Evolutionary conservation across 2,797 vertebrate species (phyloP), one percentile per base, ranked within the genome.

Genomic region (Aulostomus chinensis): DNA sequence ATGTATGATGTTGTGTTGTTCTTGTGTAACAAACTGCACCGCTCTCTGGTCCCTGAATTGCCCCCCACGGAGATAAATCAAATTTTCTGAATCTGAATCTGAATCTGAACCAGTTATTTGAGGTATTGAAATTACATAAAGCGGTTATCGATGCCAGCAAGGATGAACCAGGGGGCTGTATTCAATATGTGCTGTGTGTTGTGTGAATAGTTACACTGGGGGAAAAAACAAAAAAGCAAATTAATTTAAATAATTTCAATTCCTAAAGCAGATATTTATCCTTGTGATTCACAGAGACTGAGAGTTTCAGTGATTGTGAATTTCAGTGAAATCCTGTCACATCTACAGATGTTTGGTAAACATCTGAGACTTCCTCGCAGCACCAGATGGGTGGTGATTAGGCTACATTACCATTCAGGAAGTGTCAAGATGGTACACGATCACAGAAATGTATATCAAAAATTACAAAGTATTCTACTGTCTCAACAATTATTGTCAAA

Each of bases 361-460:
- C 14, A 9, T 52, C 58, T 71, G 69, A 54, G 63, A 62, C 52
- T 16, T 63, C 29, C 29, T 52, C 41, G 18, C n/a, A n/a, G 10
- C 5, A 50, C 47, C 82, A 79, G 55, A 83, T 76, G 65, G 59
- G 21, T 9, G 14, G 46, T 30, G 45, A 75, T 63, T 66, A 55
- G 26, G 20, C 48, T 31, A 54, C 36, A 37, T 64, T 48, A 59
- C 26, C 25, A 51, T 48, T 66, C 55, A 43, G 22, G 55, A 3
- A 28, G 30, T 64, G 22, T 52, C 53, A 36, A 36, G 24, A 26
- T 66, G 45, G 52, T 72, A 65, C 37, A 47, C n/a, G 39, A 54
- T 57, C 32, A 33, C 21, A 50, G 20, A 52, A 40, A 48, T 54
- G 50, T 26, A 26, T 36, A 39, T 45, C 17, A 6, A 26, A 68